Conservation (phyloP, 1,140 invertebrate species). For the Dryas iulia region DNA sequence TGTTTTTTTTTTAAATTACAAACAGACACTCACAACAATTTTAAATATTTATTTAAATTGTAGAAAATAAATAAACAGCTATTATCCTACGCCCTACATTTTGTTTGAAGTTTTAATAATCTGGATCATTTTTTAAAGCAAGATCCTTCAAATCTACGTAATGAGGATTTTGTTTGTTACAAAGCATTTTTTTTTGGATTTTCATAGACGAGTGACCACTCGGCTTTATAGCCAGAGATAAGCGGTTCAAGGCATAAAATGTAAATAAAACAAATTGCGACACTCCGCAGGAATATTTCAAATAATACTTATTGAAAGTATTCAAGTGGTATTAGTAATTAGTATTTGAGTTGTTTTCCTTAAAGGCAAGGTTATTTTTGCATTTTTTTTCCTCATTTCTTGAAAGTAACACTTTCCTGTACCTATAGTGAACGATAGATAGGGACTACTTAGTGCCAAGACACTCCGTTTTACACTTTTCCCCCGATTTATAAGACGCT, state of each 20-base stretch:
- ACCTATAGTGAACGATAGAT: too few species aligned
- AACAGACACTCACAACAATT: too few species aligned
- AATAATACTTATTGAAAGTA: background rate
- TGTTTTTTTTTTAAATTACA: too few species aligned
- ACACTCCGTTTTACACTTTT: too few species aligned
- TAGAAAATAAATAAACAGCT: background rate
- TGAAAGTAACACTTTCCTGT: too few species aligned
- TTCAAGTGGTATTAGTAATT: background rate
- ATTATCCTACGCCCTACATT: background rate
- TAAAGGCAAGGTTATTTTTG: background rate
- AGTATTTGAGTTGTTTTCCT: background rate
- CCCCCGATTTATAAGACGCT: too few species aligned
- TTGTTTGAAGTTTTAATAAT: slow-evolving; percentile 6
- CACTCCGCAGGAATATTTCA: background rate
- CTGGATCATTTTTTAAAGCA: background rate
- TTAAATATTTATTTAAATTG: background rate
- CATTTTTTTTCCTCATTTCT: background rate
- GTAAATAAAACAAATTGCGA: background rate
- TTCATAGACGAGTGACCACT: background rate
- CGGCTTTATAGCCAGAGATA: background rate
- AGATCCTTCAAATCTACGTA: background rate
- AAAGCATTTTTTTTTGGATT: background rate
- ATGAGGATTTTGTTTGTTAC: background rate
- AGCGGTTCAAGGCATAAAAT: background rate
- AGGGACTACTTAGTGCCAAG: too few species aligned